phyloP scores from a whole-genome alignment of 2,113 vertebrate genomes.

The Gnathonemus longibarbis region DNA sequence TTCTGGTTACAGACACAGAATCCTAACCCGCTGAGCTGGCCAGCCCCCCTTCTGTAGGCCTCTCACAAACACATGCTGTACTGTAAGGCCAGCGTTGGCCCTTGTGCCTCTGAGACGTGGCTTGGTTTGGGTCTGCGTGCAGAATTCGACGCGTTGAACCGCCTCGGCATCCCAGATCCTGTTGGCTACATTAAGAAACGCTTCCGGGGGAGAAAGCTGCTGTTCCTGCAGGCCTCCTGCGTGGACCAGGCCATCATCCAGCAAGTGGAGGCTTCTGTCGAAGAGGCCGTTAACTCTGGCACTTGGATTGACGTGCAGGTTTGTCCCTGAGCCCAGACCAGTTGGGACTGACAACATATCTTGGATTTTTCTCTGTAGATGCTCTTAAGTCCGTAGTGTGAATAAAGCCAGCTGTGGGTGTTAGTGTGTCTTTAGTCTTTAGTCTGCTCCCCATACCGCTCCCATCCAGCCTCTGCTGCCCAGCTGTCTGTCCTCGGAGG shows the following conservation, averaged over 20 bases:
- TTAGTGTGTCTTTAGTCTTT: neutral
- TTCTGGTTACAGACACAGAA: neutral
- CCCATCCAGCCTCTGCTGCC: constrained; percentile 74
- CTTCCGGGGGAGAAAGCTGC: constrained; percentile 72
- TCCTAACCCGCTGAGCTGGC: neutral
- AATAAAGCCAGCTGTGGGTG: neutral
- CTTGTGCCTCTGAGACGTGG: neutral
- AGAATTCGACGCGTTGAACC: constrained; percentile 86
- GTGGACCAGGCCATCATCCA: constrained; percentile 80
- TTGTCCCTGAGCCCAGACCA: constrained; percentile 3
- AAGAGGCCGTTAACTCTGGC: constrained; percentile 83
- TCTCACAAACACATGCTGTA: neutral
- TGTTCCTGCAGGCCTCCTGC: constrained; percentile 78
- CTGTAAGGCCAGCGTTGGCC: neutral
- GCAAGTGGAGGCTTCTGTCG: constrained; percentile 88
- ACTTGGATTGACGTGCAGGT: constrained; percentile 85
- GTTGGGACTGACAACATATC: neutral
- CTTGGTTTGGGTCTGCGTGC: constrained; percentile 23
- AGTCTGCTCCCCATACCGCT: neutral
- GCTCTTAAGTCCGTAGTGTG: neutral
- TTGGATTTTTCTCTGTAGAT: neutral
- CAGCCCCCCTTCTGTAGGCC: neutral
- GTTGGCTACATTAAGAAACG: constrained; percentile 81
- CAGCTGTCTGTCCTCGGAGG: constrained; percentile 80
- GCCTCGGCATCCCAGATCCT: constrained; percentile 89